These are phyloP conservation scores for Goniozus legneri DNA, from an alignment of 1,140 invertebrate genomes.

Conservation along the genomic window DNA sequence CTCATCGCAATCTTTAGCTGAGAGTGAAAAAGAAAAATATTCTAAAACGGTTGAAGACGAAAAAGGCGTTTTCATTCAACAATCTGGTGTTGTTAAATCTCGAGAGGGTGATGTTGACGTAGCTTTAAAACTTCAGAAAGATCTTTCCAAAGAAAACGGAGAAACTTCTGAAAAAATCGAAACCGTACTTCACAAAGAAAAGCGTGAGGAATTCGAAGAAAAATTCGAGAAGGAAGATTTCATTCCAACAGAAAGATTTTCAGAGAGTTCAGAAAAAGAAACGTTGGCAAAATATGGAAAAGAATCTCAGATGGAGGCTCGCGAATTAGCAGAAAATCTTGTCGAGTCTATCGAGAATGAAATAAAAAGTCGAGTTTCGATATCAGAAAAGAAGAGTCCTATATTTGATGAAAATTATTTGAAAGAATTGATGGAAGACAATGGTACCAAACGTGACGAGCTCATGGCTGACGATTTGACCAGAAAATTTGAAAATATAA, in stretches of 20 bases:
- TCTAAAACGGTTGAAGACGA: conserved; percentile 31
- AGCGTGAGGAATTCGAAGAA: conserved; percentile 25
- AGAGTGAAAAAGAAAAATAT: conserved; percentile 27
- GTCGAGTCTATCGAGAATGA: conserved; percentile 46
- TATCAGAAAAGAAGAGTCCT: conserved; percentile 19
- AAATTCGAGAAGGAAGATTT: conserved; percentile 12
- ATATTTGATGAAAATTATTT: conserved; percentile 22
- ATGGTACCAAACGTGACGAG: conserved; percentile 27
- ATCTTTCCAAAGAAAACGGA: conserved; percentile 16
- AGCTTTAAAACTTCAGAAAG: conserved; percentile 33
- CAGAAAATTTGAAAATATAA: conserved; percentile 40
- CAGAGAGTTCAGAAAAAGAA: conserved; percentile 16
- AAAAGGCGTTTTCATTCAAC: conserved; percentile 28
- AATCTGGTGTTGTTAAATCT: conserved; percentile 21
- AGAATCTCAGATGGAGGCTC: conserved; percentile 36
- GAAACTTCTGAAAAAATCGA: conserved; percentile 19
- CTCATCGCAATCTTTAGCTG: conserved; percentile 22
- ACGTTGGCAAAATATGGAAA: conserved; percentile 28
- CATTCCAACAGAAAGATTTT: conserved; percentile 7
- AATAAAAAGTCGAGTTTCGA: conserved; percentile 35
- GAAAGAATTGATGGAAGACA: conserved; percentile 22
- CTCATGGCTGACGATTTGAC: conserved; percentile 44
- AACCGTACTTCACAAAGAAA: conserved; percentile 25
- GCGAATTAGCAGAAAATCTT: conserved; percentile 38
- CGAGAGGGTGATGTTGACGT: conserved; percentile 36